Evolutionary conservation across 1,140 invertebrate species (phyloP).

Genomic region (Cydia strobilella): DNA sequence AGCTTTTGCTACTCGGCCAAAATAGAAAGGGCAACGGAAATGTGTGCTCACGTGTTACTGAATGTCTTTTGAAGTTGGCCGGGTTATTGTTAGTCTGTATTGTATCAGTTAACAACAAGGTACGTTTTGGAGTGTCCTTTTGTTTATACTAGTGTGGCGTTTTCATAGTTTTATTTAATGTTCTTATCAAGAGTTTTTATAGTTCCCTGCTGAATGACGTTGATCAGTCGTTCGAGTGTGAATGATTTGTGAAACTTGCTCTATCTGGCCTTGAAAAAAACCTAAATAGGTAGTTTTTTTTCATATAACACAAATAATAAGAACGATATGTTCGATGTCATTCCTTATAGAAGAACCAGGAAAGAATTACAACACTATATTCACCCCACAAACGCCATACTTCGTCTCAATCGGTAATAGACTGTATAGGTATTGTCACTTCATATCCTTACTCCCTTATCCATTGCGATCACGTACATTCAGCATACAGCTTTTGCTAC

Average conservation of each 20-base stretch:
- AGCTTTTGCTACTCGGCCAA: background rate
- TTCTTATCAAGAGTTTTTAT: too few relatives aligned
- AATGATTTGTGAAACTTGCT: too few relatives aligned
- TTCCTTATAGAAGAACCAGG: background rate
- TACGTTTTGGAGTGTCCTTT: background rate
- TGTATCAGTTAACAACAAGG: slow-evolving; percentile 8
- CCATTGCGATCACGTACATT: slow-evolving; percentile 23
- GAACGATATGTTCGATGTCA: background rate
- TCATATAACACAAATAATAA: too few relatives aligned
- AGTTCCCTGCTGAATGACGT: too few relatives aligned
- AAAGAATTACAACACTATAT: background rate
- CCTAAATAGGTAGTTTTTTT: background rate
- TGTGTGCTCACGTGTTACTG: background rate
- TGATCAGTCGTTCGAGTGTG: too few relatives aligned
- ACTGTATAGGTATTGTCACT: slow-evolving; percentile 26
- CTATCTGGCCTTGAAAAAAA: background rate
- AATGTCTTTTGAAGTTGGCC: slow-evolving; percentile 4
- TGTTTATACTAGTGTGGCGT: too few relatives aligned
- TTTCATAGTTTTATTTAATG: too few relatives aligned
- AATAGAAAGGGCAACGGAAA: background rate
- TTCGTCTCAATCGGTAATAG: background rate
- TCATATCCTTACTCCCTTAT: slow-evolving; percentile 8
- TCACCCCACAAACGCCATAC: background rate
- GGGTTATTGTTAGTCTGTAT: slow-evolving; percentile 10
- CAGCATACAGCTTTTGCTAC: slow-evolving; percentile 3